A percentile compares a stretch with the other conserved stretches of the same genome.
Conservation (phyloP, 1,140 invertebrate genomes). For the Anadara kagoshimensis region DNA sequence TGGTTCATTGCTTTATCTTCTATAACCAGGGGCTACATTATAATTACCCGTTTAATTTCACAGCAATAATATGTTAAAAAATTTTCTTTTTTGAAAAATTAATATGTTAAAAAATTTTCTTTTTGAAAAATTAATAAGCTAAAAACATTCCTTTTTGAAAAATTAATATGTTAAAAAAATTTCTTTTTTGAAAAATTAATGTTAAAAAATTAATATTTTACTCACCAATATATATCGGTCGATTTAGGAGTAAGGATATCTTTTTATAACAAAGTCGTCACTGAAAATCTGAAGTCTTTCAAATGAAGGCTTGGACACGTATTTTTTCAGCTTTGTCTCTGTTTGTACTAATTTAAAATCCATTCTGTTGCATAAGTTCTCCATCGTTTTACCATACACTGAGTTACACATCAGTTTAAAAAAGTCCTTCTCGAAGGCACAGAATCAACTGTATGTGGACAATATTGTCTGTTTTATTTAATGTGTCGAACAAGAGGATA, state of each 20-base stretch:
- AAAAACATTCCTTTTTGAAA: too few relatives aligned
- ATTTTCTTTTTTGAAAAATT: too few relatives aligned
- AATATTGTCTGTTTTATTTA: conserved; percentile 29
- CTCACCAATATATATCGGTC: too few relatives aligned
- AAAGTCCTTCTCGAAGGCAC: conserved; percentile 13
- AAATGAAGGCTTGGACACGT: conserved; percentile 12
- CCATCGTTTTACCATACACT: conserved; percentile 59
- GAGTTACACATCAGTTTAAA: conserved; percentile 15
- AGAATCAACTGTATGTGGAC: conserved; percentile 29
- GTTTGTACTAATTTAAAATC: conserved; percentile 20
- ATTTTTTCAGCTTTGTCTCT: conserved; percentile 19
- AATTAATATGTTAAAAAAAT: too few relatives aligned
- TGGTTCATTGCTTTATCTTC: too few relatives aligned
- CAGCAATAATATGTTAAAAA: too few relatives aligned
- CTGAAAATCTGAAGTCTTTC: conserved; percentile 5
- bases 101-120: too few relatives aligned
- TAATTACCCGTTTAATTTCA: too few relatives aligned
- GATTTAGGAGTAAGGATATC: background rate
- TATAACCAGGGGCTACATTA: too few relatives aligned
- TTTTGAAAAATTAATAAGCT: too few relatives aligned
- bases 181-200: too few relatives aligned
- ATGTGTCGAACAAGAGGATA: conserved; percentile 11
- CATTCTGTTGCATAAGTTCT: conserved; percentile 13
- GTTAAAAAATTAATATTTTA: too few relatives aligned
- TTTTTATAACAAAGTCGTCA: background rate